Evolutionary conservation across 2,888 invertebrate species (phyloP), one percentile per base, ranked within the genome.

Genomic region (Drosophila antonietae): DNA sequence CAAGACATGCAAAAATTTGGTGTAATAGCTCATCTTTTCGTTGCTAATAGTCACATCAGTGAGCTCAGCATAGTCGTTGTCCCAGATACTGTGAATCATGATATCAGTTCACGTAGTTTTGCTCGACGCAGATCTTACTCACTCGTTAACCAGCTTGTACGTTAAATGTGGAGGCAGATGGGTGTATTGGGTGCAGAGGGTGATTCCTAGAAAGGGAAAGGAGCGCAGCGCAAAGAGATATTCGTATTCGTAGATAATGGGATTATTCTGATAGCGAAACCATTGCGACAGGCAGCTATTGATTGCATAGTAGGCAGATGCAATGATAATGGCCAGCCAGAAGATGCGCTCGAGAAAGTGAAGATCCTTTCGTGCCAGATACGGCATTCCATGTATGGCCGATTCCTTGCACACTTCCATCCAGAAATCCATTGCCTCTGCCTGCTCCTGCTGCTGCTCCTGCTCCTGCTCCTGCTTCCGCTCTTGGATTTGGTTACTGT

Each of bases 221-320:
- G 93, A 93, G 87, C 93, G 93, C 20, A 93, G 91, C 51, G 93
- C 93, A 68, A 93, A 90, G 60, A 94, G 92, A 62, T 93, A 89
- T 86, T 94, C 93, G 90, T 94, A 92, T 9, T 94, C 93, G 73
- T 94, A 93, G 4, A 94, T 93, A 18, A 93, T 93, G 0, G 94
- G 94, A 88, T 93, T 93, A 57, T 93, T 91, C 35, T 91, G 92
- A 82, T 93, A 94, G 28, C 94, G 91, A n/a, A 80, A 83, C 91
- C 93, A 92, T 56, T 92, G 92, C 18, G 82, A 75, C 23, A 78
- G 74, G 56, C 91, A 92, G 47, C 90, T 88, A 18, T 60, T 57
- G 3, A 85, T 72, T 2, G 91, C 91, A 33, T 81, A 89, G 52
- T 85, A 90, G 0, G 86, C 80, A 2, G 88, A 89, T 44, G 75